Evolutionary conservation across 1,140 invertebrate genomes (phyloP).

Genomic region (Drosophila arawakana): DNA sequence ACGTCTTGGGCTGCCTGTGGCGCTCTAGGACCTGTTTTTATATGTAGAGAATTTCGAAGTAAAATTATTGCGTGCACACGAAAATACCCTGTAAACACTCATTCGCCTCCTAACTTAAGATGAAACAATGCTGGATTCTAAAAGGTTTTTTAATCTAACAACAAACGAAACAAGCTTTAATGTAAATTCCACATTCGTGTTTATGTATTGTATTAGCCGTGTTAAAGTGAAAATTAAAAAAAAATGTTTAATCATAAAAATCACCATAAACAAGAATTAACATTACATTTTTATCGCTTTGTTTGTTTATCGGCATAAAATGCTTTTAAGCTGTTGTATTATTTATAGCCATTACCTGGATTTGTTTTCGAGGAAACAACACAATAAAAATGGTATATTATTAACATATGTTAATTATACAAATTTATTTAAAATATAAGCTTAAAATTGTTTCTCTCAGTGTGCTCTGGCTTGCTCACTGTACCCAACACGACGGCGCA

Average conservation of each 20-base stretch:
- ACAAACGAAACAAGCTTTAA: neutral
- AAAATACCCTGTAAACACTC: neutral
- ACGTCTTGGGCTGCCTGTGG: neutral
- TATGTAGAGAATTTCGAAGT: neutral
- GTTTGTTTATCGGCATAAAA: neutral
- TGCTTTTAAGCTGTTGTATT: neutral
- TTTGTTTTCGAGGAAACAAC: neutral
- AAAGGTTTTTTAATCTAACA: too few species aligned
- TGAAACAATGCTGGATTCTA: too few species aligned
- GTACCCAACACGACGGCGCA: slow-evolving; percentile 23
- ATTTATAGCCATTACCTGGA: neutral
- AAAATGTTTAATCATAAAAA: neutral
- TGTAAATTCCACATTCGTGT: neutral
- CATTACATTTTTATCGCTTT: neutral
- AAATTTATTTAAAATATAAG: neutral
- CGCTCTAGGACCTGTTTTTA: slow-evolving; percentile 21
- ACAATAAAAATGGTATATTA: too few species aligned
- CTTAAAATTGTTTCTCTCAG: slow-evolving; percentile 9
- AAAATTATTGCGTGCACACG: neutral
- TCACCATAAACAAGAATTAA: neutral
- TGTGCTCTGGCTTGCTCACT: slow-evolving; percentile 22
- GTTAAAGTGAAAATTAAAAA: neutral
- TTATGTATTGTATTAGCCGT: neutral
- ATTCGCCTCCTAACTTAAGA: too few species aligned
- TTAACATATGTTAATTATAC: too few species aligned